phyloP scores from a whole-genome alignment of 2,113 vertebrate species.

The Sardina pilchardus region DNA sequence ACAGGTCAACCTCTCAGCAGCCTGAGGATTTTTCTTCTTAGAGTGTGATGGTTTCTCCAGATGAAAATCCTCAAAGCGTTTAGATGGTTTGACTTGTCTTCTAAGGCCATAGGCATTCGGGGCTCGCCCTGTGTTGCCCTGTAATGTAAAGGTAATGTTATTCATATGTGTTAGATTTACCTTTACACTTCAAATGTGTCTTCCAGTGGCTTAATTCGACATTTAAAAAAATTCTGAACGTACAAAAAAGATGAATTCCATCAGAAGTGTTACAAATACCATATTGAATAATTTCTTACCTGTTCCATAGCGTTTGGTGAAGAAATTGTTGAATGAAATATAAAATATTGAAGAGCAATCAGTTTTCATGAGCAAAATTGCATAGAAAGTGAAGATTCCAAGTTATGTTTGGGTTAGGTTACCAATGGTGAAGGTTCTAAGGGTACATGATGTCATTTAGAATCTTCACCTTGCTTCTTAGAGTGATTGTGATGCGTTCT shows the following conservation, averaged over 20 bases:
- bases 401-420: not conserved
- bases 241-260: not conserved
- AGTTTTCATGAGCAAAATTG: not conserved
- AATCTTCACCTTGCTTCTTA: not conserved
- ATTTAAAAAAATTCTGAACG: not conserved
- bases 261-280: not conserved
- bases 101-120: not conserved
- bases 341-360: not conserved
- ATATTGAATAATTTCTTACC: not conserved
- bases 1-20: not conserved
- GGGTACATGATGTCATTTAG: not conserved
- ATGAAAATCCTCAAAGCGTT: not conserved
- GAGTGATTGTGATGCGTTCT: not conserved
- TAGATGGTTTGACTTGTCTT: not conserved
- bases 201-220: not conserved
- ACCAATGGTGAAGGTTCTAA: not conserved
- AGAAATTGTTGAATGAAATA: not conserved
- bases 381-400: not conserved
- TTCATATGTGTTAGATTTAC: not conserved
- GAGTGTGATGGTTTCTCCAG: not conserved
- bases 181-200: not conserved
- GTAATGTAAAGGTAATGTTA: not conserved
- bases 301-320: not conserved
- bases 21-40: not conserved
- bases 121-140: not conserved